Conservation (phyloP, 1,140 invertebrate genomes). For the Pseudomyrmex sp. region DNA sequence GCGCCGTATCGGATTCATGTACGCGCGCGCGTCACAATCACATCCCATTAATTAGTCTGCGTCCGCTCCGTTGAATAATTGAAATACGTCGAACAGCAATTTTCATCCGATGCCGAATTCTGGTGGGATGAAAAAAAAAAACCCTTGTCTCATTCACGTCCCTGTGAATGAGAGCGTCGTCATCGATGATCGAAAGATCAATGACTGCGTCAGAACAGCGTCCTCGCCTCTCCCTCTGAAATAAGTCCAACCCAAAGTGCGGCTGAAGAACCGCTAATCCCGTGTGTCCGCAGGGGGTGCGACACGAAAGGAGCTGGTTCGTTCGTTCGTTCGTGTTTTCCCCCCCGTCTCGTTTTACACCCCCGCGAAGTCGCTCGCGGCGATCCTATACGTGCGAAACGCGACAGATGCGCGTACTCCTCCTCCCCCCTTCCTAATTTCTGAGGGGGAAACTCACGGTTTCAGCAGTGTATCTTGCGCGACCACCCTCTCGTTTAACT, state of each 20-base stretch:
- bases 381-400: constrained; percentile 73
- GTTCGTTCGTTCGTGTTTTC: constrained; percentile 22
- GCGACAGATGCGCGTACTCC: constrained; percentile 71
- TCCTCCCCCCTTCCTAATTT: not conserved
- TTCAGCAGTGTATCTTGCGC: constrained; percentile 9
- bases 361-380: constrained; percentile 61
- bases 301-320: constrained; percentile 5
- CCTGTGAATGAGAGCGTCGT: too few relatives aligned
- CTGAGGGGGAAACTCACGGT: not conserved
- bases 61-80: not conserved
- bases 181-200: constrained; percentile 27
- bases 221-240: constrained; percentile 1
- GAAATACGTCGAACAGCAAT: not conserved
- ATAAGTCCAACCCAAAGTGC: not conserved
- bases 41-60: constrained; percentile 5
- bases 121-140: too few relatives aligned
- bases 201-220: not conserved
- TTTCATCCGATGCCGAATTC: not conserved
- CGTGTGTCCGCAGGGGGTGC: not conserved
- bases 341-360: constrained; percentile 46
- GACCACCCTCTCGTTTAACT: constrained; percentile 73
- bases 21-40: constrained; percentile 21
- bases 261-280: constrained; percentile 58
- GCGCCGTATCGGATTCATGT: not conserved
- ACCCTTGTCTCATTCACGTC: too few relatives aligned